Evolutionary conservation across 2,888 invertebrate genomes (phyloP).

Genomic region (Panopea generosa): DNA sequence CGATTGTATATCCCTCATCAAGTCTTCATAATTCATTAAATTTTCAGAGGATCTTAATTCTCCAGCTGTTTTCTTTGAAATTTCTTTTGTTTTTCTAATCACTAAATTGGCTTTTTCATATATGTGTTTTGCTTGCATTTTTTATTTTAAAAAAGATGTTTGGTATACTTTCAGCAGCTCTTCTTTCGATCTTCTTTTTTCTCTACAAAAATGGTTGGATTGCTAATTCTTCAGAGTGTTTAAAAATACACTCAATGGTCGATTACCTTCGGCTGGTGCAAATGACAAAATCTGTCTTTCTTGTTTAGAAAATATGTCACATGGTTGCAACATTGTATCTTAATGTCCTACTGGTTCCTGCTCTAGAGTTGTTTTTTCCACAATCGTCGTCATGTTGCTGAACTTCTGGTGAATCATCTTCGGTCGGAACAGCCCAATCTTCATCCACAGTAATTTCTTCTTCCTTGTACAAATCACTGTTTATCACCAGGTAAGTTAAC

Average conservation of each 20-base stretch:
- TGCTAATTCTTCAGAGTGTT: constrained; percentile 44
- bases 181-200: constrained; percentile 39
- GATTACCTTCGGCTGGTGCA: constrained; percentile 54
- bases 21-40: constrained; percentile 13
- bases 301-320: neutral
- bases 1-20: constrained; percentile 51
- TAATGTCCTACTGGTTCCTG: too few relatives aligned
- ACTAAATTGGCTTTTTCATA: constrained; percentile 22
- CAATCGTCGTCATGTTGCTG: constrained; percentile 7
- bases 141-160: constrained; percentile 62
- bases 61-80: too few relatives aligned
- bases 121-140: constrained; percentile 50
- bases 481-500: neutral
- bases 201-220: constrained; percentile 56
- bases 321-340: too few relatives aligned
- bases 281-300: constrained; percentile 49
- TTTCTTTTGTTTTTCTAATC: too few relatives aligned
- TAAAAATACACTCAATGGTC: constrained; percentile 51
- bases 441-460: constrained; percentile 12
- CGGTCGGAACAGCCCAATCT: neutral
- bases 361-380: neutral
- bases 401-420: neutral
- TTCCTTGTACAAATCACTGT: constrained; percentile 1
- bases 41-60: neutral
- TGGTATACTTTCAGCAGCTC: constrained; percentile 35